A percentile compares a stretch with the other conserved stretches of the same genome.
Conservation (phyloP, 2,888 invertebrate genomes). For the Eledona agricola region DNA sequence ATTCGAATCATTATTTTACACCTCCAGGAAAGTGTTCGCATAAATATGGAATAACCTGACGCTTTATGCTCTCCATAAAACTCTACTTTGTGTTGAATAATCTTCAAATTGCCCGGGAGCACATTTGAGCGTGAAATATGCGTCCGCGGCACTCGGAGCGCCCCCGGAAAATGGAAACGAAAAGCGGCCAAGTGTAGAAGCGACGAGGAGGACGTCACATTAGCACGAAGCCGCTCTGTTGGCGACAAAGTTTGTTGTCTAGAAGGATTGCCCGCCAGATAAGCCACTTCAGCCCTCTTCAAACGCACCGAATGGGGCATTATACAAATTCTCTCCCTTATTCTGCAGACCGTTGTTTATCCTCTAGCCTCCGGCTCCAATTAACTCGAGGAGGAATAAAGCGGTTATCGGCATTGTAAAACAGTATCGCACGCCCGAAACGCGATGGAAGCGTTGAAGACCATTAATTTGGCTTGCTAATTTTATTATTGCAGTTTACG, state of each 20-base stretch:
- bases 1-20: conserved; percentile 56
- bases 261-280: conserved; percentile 56
- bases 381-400: conserved; percentile 50
- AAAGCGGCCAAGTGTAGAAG: conserved; percentile 57
- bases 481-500: conserved; percentile 44
- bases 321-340: conserved; percentile 53
- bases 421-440: conserved; percentile 46
- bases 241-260: conserved; percentile 58
- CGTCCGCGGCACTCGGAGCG: conserved; percentile 48
- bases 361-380: conserved; percentile 51
- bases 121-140: conserved; percentile 59
- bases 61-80: conserved; percentile 61
- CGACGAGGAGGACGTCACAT: conserved; percentile 60
- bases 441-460: conserved; percentile 49
- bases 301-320: conserved; percentile 38
- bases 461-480: conserved; percentile 51
- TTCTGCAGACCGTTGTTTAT: conserved; percentile 49
- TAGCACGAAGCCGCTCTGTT: conserved; percentile 55
- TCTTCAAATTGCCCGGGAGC: conserved; percentile 61
- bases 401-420: conserved; percentile 52
- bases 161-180: conserved; percentile 56
- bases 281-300: conserved; percentile 44
- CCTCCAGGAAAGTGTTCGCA: conserved; percentile 58
- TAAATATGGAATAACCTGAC: conserved; percentile 61
- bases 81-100: conserved; percentile 62